These are phyloP conservation scores for Mesopsocus fuscifrons DNA, from an alignment of 2,888 invertebrate genomes.

Conservation along the genomic window DNA sequence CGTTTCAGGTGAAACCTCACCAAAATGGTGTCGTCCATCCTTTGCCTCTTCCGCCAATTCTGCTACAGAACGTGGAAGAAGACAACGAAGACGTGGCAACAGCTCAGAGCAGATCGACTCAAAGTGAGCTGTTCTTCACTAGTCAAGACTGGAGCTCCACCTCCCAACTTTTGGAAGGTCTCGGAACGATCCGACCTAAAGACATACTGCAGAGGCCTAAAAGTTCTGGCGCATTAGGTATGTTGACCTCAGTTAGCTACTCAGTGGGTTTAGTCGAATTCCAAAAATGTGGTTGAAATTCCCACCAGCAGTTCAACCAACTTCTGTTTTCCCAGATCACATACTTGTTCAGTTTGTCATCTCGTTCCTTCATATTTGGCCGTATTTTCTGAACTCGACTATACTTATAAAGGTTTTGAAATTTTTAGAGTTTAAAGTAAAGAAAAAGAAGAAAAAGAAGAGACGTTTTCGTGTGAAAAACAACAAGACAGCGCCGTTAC, in stretches of 20 bases:
- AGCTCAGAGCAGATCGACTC: background rate
- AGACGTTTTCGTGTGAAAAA: background rate
- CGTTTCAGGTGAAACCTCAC: too few species aligned
- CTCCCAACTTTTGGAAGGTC: background rate
- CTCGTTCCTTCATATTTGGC: too few species aligned
- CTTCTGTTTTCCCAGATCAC: too few species aligned
- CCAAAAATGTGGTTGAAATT: slow-evolving; percentile 3
- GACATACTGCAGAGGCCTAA: background rate
- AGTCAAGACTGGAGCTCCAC: background rate
- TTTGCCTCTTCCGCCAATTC: too few species aligned
- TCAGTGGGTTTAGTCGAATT: slow-evolving; percentile 5
- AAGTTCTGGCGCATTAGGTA: slow-evolving; percentile 5
- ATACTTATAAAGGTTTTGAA: too few species aligned
- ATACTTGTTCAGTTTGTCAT: too few species aligned
- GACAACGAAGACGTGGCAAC: background rate
- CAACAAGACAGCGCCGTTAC: slow-evolving; percentile 1
- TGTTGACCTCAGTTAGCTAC: background rate
- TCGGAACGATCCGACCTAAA: background rate
- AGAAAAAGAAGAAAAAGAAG: background rate
- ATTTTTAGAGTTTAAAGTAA: slow-evolving; percentile 1
- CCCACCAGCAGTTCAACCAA: too few species aligned
- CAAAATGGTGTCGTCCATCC: too few species aligned
- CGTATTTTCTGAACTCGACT: too few species aligned
- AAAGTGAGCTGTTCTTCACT: background rate
- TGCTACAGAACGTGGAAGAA: too few species aligned